Evolutionary conservation across 2,113 vertebrate genomes (phyloP).

Genomic region (Microtus oregoni): DNA sequence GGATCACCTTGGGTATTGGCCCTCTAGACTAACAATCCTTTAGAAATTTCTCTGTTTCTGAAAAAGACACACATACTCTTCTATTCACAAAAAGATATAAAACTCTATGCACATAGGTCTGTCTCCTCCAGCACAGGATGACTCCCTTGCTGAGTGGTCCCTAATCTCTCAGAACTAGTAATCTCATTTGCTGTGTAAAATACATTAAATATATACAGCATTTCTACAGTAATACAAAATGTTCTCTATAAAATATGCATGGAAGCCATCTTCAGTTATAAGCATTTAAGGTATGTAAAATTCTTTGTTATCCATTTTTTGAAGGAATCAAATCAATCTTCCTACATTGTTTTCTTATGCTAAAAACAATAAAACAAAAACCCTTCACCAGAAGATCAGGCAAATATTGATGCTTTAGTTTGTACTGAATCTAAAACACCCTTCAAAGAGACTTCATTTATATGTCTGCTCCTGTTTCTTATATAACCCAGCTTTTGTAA

Average conservation of each 20-base stretch:
- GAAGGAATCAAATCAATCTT: constrained; percentile 23
- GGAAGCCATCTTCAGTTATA: background rate
- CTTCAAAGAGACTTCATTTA: background rate
- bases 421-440: background rate
- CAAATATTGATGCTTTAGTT: background rate
- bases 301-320: background rate
- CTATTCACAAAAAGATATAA: background rate
- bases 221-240: background rate
- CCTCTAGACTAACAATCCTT: background rate
- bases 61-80: background rate
- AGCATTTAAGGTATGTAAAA: background rate
- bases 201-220: background rate
- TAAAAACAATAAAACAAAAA: background rate
- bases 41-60: no score
- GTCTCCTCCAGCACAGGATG: background rate
- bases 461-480: background rate
- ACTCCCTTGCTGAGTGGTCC: background rate
- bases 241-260: background rate
- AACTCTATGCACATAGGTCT: background rate
- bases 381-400: background rate
- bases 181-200: background rate
- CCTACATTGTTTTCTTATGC: background rate
- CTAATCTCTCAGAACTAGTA: background rate
- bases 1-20: background rate
- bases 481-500: background rate